Conservation (phyloP, 2,113 vertebrate species). For the Boleophthalmus pectinirostris region DNA sequence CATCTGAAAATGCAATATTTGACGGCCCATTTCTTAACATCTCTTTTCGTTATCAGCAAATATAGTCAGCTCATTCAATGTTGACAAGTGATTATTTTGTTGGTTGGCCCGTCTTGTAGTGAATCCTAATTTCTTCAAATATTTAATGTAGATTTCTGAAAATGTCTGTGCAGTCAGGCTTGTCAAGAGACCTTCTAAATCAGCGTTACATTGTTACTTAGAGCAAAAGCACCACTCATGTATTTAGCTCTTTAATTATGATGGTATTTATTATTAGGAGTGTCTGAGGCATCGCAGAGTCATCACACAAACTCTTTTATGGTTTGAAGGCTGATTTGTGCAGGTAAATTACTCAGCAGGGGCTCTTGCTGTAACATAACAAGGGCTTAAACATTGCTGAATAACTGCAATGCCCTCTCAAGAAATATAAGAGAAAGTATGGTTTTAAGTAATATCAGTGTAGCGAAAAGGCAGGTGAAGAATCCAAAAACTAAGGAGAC, state of each 20-base stretch:
- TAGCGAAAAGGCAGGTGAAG: not conserved
- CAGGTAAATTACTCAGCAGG: not conserved
- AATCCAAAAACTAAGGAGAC: not conserved
- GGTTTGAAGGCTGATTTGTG: conserved; percentile 1
- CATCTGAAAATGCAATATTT: not conserved
- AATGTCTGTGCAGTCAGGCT: not conserved
- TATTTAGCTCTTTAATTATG: not conserved
- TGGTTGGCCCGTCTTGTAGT: not conserved
- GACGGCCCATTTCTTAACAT: not conserved
- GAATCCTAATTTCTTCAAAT: not conserved
- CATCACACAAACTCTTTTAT: conserved; percentile 4
- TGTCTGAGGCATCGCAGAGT: conserved; percentile 1
- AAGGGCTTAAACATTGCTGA: not conserved
- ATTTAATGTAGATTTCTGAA: not conserved
- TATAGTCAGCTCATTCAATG: not conserved
- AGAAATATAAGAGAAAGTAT: not conserved
- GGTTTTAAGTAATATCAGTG: not conserved
- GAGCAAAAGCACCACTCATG: conserved; percentile 2
- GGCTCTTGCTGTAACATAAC: not conserved
- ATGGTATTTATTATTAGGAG: conserved; percentile 3
- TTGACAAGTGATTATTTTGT: not conserved
- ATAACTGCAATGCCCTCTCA: not conserved
- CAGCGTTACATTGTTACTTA: conserved; percentile 3
- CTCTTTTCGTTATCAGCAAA: not conserved
- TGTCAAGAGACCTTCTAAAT: not conserved